Conservation (phyloP, 2,113 vertebrate genomes). For the Hippolais icterina region DNA sequence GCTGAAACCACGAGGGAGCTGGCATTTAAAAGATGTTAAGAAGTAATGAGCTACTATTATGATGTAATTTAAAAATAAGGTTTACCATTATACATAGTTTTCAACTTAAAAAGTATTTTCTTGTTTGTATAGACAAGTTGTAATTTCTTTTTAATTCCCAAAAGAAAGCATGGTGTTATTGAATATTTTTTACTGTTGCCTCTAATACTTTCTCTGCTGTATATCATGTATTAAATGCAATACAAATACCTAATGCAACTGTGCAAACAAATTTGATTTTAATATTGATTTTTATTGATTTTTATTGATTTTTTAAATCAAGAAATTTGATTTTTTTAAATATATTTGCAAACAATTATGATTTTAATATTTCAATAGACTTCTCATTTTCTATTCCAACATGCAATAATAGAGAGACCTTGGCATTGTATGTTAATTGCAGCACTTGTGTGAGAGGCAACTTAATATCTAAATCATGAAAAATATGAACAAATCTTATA, state of each 20-base stretch:
- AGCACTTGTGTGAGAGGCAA: background rate
- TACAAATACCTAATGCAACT: background rate
- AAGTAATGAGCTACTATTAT: background rate
- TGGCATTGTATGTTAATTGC: background rate
- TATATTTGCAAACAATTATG: too few species aligned
- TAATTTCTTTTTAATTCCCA: background rate
- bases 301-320: too few species aligned
- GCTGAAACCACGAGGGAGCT: background rate
- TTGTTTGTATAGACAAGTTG: background rate
- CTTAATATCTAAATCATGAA: background rate
- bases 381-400: background rate
- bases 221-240: background rate
- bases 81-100: background rate
- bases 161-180: background rate
- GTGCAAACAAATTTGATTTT: too few species aligned
- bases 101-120: background rate
- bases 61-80: background rate
- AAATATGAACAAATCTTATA: background rate
- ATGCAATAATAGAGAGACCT: background rate
- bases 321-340: too few species aligned
- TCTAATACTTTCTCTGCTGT: background rate
- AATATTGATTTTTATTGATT: too few species aligned
- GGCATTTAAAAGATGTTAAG: background rate
- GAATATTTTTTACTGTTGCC: background rate
- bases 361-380: background rate